A percentile compares a stretch with the other conserved stretches of the same genome.
These are phyloP conservation scores for Cecidostiba fungosa DNA, from an alignment of 2,888 invertebrate genomes.

Conservation along the genomic window DNA sequence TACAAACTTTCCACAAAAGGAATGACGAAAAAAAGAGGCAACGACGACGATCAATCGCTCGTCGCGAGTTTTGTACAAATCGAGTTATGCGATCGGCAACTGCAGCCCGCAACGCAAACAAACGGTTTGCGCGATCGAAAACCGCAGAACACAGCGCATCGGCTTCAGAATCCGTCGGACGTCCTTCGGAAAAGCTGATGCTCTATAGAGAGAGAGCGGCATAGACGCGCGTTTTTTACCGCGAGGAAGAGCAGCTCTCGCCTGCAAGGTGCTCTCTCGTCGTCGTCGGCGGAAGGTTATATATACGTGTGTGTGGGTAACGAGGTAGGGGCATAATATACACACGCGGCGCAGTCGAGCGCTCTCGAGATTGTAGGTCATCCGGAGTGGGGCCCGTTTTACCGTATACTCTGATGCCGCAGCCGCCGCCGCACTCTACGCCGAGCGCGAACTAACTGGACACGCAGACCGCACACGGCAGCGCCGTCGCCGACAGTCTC, in stretches of 20 bases:
- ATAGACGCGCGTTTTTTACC: no score
- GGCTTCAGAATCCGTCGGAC: no score
- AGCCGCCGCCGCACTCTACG: background rate
- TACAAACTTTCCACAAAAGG: background rate
- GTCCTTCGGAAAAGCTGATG: background rate
- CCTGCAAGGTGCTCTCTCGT: background rate
- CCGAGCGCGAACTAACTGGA: conserved; percentile 78
- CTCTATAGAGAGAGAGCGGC: background rate
- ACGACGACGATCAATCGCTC: no score
- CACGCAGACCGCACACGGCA: conserved; percentile 73
- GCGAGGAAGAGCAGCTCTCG: background rate
- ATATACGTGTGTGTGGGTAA: background rate
- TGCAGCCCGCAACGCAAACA: no score
- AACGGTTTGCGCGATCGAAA: no score
- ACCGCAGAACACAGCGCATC: no score
- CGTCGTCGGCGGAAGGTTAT: background rate
- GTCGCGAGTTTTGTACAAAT: no score
- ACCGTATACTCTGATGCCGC: conserved; percentile 62
- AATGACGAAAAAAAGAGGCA: background rate
- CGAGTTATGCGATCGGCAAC: no score
- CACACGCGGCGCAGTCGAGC: no score
- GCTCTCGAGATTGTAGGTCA: conserved; percentile 77
- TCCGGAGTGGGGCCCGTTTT: conserved; percentile 67
- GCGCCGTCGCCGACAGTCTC: conserved; percentile 74
- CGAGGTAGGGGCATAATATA: background rate